Conservation (phyloP, 2,797 vertebrate species). For the Crax fasciolata region DNA sequence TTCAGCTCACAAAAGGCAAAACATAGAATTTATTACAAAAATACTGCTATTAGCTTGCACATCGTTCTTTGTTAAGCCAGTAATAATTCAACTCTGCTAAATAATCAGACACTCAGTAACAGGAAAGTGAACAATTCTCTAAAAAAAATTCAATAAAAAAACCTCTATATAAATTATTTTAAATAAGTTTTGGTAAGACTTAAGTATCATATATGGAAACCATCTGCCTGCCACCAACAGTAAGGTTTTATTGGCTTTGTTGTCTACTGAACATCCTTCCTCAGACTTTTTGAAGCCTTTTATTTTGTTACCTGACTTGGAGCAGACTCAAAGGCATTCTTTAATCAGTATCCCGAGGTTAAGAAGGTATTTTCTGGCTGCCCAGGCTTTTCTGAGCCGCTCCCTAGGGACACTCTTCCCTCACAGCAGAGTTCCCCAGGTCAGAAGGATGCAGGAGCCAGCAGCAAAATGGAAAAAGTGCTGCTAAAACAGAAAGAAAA, state of each 20-base stretch:
- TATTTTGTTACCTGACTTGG: neutral
- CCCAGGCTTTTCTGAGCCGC: neutral
- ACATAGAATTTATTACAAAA: slow-evolving; percentile 36
- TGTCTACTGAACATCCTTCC: slow-evolving; percentile 32
- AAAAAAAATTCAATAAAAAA: neutral
- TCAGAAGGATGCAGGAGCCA: neutral
- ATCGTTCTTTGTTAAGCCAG: neutral
- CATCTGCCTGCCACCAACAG: neutral
- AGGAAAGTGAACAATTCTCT: neutral
- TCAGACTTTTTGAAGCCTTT: neutral
- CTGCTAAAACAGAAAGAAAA: neutral
- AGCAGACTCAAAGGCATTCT: slow-evolving; percentile 51
- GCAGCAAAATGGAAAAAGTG: neutral
- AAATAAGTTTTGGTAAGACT: neutral
- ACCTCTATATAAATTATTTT: neutral
- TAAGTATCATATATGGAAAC: neutral
- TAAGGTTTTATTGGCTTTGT: neutral
- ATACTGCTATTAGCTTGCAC: slow-evolving; percentile 18
- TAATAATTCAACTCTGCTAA: neutral
- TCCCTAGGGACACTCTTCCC: neutral
- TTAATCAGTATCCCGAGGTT: slow-evolving; percentile 68
- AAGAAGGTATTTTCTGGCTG: neutral
- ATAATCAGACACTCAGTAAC: neutral
- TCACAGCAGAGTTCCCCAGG: neutral
- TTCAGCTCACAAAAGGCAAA: slow-evolving; percentile 23